phyloP scores from a whole-genome alignment of 2,888 invertebrate genomes.

The Tetramorium bicarinatum region DNA sequence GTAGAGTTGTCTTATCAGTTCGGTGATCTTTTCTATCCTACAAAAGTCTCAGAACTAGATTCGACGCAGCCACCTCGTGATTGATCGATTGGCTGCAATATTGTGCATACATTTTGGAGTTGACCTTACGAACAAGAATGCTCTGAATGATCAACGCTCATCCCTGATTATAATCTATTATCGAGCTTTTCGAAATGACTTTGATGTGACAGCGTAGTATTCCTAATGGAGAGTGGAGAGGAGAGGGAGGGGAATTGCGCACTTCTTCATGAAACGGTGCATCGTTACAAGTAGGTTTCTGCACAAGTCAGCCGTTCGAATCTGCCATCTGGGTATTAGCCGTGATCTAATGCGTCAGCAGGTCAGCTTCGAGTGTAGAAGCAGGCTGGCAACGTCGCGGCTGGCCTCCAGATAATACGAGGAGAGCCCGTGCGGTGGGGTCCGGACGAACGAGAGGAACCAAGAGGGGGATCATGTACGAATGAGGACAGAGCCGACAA shows the following conservation, averaged over 20 bases:
- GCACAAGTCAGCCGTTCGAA: not conserved
- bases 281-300: not conserved
- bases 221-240: no score
- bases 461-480: constrained; percentile 63
- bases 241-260: not conserved
- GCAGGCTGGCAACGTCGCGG: not conserved
- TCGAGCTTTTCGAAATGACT: not conserved
- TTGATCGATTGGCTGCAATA: not conserved
- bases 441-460: not conserved
- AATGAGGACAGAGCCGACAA: not conserved
- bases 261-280: not conserved
- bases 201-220: not conserved
- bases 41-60: not conserved
- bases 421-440: constrained; percentile 45
- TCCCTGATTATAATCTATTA: not conserved
- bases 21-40: not conserved
- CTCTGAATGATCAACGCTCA: not conserved
- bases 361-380: not conserved
- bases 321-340: not conserved
- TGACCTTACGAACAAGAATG: not conserved
- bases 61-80: not conserved
- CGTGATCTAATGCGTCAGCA: not conserved
- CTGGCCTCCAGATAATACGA: not conserved
- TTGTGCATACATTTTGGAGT: not conserved
- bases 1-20: constrained; percentile 1